These are phyloP conservation scores for Busseola fusca DNA, from an alignment of 2,888 invertebrate species.

Conservation along the genomic window DNA sequence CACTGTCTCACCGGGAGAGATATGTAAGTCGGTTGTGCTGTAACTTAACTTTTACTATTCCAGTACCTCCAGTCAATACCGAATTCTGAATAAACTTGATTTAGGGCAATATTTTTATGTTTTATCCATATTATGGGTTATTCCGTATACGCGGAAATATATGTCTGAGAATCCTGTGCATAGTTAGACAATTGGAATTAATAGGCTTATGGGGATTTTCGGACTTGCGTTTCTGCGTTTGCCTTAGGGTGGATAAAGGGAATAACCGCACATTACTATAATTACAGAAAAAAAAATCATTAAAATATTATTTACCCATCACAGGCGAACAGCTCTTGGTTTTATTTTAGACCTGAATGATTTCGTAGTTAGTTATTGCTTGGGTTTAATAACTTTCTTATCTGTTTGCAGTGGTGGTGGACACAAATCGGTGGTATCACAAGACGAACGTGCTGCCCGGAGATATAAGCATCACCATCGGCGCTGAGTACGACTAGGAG, in stretches of 20 bases:
- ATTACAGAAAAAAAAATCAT: neutral
- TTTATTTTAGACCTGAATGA: neutral
- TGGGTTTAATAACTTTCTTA: neutral
- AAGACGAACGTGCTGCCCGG: conserved; percentile 95
- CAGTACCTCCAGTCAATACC: too few species aligned
- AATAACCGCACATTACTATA: neutral
- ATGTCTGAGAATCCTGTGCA: neutral
- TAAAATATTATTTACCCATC: neutral
- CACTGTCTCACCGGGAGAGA: conserved; percentile 95
- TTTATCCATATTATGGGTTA: neutral
- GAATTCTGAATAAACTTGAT: neutral
- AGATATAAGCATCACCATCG: conserved; percentile 98
- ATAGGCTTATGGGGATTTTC: too few species aligned
- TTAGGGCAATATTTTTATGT: neutral
- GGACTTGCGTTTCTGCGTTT: neutral
- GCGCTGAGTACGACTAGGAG: conserved; percentile 97
- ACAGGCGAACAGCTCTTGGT: neutral
- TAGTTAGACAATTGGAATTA: neutral
- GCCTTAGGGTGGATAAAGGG: neutral
- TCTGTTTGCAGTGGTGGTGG: conserved; percentile 93
- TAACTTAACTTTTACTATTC: neutral
- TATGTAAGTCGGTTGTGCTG: conserved; percentile 90
- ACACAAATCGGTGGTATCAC: conserved; percentile 99
- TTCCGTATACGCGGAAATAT: neutral
- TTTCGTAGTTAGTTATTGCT: neutral